A percentile compares a stretch with the other conserved stretches of the same genome.
Conservation (phyloP, 2,113 vertebrate genomes). For the Morone chrysops region DNA sequence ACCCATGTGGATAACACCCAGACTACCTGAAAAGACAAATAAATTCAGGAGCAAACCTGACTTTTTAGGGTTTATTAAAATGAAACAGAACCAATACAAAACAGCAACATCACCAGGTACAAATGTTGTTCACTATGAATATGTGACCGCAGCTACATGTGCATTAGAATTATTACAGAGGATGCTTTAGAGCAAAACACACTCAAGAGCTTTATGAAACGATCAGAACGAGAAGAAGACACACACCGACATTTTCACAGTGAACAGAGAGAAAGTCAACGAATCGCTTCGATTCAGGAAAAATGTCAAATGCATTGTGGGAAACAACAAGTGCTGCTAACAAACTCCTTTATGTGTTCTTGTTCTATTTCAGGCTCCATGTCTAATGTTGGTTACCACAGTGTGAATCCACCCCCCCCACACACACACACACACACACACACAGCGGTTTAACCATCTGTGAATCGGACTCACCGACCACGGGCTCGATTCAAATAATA, state of each 20-base stretch:
- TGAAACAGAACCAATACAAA: not conserved
- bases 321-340: not conserved
- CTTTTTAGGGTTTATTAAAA: not conserved
- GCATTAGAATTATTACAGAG: not conserved
- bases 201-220: not conserved
- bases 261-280: not conserved
- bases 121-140: too few species aligned
- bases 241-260: not conserved
- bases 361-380: not conserved
- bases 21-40: not conserved
- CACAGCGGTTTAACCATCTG: constrained; percentile 1
- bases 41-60: not conserved
- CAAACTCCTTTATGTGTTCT: not conserved
- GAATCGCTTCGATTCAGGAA: not conserved
- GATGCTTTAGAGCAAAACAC: not conserved
- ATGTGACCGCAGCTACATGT: not conserved
- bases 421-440: not conserved
- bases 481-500: constrained; percentile 1
- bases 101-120: not conserved
- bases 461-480: constrained; percentile 43
- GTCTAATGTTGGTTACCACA: not conserved
- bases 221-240: not conserved
- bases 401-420: not conserved
- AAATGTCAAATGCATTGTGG: not conserved
- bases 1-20: not conserved